phyloP scores from a whole-genome alignment of 2,888 invertebrate species.

The Pilophorus perplexus region DNA sequence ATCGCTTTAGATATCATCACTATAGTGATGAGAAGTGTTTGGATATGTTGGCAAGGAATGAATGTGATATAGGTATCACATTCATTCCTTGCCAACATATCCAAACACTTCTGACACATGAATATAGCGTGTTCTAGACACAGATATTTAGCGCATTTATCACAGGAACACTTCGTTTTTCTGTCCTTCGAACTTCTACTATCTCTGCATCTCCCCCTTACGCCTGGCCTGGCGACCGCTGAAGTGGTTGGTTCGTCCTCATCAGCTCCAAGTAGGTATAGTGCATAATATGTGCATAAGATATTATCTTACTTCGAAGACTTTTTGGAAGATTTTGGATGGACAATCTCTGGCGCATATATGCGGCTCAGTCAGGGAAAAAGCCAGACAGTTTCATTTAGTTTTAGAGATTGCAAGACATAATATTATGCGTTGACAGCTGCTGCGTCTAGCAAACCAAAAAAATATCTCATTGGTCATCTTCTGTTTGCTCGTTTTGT shows the following conservation, averaged over 20 bases:
- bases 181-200: not conserved
- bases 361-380: not conserved
- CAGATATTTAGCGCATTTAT: constrained; percentile 1
- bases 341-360: not conserved
- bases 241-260: not conserved
- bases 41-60: not conserved
- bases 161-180: not conserved
- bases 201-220: not conserved
- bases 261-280: constrained; percentile 4
- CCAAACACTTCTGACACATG: not conserved
- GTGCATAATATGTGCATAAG: not conserved
- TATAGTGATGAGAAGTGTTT: not conserved
- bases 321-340: not conserved
- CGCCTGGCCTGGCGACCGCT: not conserved
- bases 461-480: not conserved
- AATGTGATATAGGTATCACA: not conserved
- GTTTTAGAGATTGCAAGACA: not conserved
- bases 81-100: not conserved
- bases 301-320: not conserved
- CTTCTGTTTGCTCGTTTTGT: not conserved
- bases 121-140: not conserved
- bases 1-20: not conserved
- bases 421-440: not conserved
- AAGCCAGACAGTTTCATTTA: not conserved
- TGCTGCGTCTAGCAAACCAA: not conserved